Evolutionary conservation across 2,888 invertebrate genomes (phyloP), one percentile per base, ranked within the genome.

Genomic region (Brenthis ino): DNA sequence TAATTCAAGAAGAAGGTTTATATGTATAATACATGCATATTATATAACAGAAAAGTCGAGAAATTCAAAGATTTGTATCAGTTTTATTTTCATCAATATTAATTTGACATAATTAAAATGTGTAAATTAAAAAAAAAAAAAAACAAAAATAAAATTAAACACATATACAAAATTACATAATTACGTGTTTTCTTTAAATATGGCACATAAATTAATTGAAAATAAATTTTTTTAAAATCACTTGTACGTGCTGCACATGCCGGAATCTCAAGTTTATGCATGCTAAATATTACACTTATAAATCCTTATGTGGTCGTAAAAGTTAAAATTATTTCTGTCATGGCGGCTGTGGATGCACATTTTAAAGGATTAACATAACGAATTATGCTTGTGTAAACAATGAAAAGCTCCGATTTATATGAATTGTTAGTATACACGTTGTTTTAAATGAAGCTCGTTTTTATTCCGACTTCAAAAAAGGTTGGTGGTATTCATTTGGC

Each of bases 181-280:
- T 43, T 11, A 43, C 37, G 11, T 43, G 37, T 43, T 11, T 43
- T 43, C 37, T 43, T 11, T 11, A 43, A 43, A 43, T 43, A 43
- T 11, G 11, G 11, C 11, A 43, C 11, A 11, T 43, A 43, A 43
- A 43, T 43, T 11, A 11, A 50, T 28, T 16, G 28, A 58, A 48
- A n/a, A 48, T 61, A 16, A 20, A 37, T 20, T 51, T 48, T 65
- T 63, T 61, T 53, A n/a, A 61, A 61, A 54, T 20, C 16, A 55
- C 20, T 20, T 53, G 68, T 70, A 70, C 76, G 75, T 75, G 76
- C 72, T 64, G 65, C 76, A 76, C 65, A 67, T 76, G 75, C 50
- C 69, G 50, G 51, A 70, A 68, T 65, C 57, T 55, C 61, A 65
- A 70, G 67, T 74, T 69, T 69, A 68, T 57, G 68, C 68, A 56